phyloP scores from a whole-genome alignment of 2,797 vertebrate species.

The Prionace glauca region DNA sequence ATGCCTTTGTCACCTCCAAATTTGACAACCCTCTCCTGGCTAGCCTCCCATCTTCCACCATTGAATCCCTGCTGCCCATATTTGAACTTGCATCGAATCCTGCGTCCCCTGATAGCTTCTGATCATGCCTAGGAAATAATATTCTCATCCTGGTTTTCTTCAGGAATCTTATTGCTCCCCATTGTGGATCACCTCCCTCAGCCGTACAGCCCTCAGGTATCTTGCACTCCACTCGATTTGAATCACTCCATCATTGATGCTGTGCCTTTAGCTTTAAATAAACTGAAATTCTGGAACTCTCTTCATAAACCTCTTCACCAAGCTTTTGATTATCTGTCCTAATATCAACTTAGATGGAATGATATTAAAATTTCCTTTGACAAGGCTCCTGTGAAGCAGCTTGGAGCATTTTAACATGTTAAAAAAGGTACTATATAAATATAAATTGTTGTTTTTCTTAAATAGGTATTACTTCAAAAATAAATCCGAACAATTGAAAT shows the following conservation, averaged over 20 bases:
- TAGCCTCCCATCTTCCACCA: neutral
- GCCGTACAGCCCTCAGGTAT: too few relatives aligned
- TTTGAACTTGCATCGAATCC: neutral
- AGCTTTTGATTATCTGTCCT: neutral
- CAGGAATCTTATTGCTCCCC: too few relatives aligned
- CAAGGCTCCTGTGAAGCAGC: neutral
- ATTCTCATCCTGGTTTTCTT: neutral
- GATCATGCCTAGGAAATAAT: neutral
- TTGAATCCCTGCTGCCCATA: neutral
- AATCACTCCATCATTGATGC: neutral
- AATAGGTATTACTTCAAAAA: neutral
- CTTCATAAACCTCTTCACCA: neutral
- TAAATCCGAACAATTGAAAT: neutral
- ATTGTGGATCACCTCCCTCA: too few relatives aligned
- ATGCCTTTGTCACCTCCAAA: neutral
- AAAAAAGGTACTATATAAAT: neutral
- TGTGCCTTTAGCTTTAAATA: neutral
- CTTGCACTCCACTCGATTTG: neutral
- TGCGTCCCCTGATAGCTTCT: neutral
- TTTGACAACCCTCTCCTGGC: neutral
- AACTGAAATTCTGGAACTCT: neutral
- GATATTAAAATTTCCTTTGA: neutral
- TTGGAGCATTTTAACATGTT: neutral
- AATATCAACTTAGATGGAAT: neutral
- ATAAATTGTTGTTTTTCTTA: neutral